Evolutionary conservation across 2,888 invertebrate species (phyloP), one percentile per base, ranked within the genome.

Genomic region (Chydorus sphaericus): DNA sequence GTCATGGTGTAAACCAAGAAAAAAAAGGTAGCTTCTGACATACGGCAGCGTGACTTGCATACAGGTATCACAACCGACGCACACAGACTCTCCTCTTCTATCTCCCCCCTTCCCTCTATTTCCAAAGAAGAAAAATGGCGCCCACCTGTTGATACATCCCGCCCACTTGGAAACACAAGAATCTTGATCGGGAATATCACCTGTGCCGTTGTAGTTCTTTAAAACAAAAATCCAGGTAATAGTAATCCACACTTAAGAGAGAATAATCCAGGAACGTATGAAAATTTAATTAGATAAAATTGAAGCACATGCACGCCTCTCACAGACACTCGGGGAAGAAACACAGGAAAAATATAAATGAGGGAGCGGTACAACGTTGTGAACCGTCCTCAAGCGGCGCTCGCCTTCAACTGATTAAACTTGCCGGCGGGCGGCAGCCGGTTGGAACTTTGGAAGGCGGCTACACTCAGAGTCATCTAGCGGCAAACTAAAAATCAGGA

Each of bases 31-130:
- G 44, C 44, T 20, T 20, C 44, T 14, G 20, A 8, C 38, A 38
- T n/a, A n/a, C 10, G 20, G 44, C 44, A 44, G 44, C 44, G 44
- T 44, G 44, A 44, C 44, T 44, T 44, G 44, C 44, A 44, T 44
- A 44, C 44, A n/a, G n/a, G n/a, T n/a, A n/a, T n/a, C n/a, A 23
- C 16, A 20, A 39, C 39, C 18, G 20, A 36, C 36, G 16, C 36
- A 7, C 39, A 39, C 39, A 39, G 8, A n/a, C n/a, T n/a, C n/a
- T n/a, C n/a, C n/a, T n/a, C n/a, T n/a, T n/a, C n/a, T n/a, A n/a
- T n/a, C n/a, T n/a, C n/a, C n/a, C n/a, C n/a, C n/a, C n/a, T n/a
- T n/a, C n/a, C n/a, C n/a, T n/a, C n/a, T n/a, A n/a, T n/a, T n/a
- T n/a, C n/a, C n/a, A n/a, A n/a, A n/a, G n/a, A n/a, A n/a, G n/a